phyloP scores from a whole-genome alignment of 2,888 invertebrate genomes.

The Hoplodrina ambigua region DNA sequence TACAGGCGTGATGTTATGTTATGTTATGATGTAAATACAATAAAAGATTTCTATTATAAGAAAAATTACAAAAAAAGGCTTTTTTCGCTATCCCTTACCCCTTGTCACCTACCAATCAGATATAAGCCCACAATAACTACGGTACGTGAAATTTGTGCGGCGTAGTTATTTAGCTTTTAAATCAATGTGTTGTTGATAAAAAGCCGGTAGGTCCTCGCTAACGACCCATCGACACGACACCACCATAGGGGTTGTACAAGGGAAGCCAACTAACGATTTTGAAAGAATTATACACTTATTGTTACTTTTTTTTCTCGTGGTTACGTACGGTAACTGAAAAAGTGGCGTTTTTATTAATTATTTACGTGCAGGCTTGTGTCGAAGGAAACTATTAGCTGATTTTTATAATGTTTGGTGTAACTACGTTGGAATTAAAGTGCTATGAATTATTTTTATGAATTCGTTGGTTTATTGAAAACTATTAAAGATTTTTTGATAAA shows the following conservation, averaged over 20 bases:
- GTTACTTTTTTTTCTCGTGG: constrained; percentile 41
- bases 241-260: constrained; percentile 23
- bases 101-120: constrained; percentile 45
- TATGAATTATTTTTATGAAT: constrained; percentile 29
- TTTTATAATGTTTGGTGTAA: constrained; percentile 38
- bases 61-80: not conserved
- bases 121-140: constrained; percentile 57
- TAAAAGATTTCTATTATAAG: no score
- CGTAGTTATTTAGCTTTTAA: constrained; percentile 72
- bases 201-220: constrained; percentile 65
- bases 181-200: constrained; percentile 81
- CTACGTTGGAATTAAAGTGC: constrained; percentile 22
- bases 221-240: constrained; percentile 69
- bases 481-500: not conserved
- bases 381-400: constrained; percentile 57
- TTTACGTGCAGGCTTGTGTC: constrained; percentile 46
- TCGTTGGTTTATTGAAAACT: constrained; percentile 27
- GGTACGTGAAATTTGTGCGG: constrained; percentile 70
- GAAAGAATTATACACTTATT: constrained; percentile 47
- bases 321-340: constrained; percentile 34
- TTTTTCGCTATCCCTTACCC: constrained; percentile 23
- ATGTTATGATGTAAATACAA: no score
- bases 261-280: constrained; percentile 28
- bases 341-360: constrained; percentile 52
- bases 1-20: no score